Evolutionary conservation across 2,797 vertebrate genomes (phyloP).

Genomic region (Pangasius mekongensis): DNA sequence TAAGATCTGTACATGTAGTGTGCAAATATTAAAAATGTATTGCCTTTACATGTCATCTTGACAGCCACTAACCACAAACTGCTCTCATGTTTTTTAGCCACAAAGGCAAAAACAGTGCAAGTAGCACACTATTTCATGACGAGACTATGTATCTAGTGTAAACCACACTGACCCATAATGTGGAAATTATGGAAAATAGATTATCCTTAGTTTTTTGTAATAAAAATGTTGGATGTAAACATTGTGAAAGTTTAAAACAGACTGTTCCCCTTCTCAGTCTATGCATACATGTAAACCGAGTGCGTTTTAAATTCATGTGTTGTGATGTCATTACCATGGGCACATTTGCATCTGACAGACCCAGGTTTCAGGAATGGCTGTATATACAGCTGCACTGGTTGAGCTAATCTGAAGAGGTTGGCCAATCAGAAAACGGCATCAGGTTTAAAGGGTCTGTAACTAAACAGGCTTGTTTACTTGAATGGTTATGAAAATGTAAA

Average conservation of each 20-base stretch:
- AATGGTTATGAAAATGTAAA: background rate
- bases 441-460: background rate
- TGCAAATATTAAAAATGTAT: background rate
- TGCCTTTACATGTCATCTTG: background rate
- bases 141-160: background rate
- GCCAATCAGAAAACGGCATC: background rate
- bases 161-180: background rate
- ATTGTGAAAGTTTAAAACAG: background rate
- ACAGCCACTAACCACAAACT: background rate
- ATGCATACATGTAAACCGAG: background rate
- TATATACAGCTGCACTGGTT: background rate
- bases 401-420: background rate
- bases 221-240: background rate
- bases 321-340: background rate
- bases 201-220: background rate
- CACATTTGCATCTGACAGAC: background rate
- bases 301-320: background rate
- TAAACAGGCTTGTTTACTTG: background rate
- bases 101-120: background rate
- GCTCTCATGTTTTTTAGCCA: background rate
- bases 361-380: background rate
- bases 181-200: background rate
- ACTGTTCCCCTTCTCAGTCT: background rate
- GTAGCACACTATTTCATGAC: background rate
- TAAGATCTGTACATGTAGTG: background rate